Evolutionary conservation across 2,113 vertebrate species (phyloP), one percentile per base, ranked within the genome.

Genomic region (Cyrtonyx montezumae): DNA sequence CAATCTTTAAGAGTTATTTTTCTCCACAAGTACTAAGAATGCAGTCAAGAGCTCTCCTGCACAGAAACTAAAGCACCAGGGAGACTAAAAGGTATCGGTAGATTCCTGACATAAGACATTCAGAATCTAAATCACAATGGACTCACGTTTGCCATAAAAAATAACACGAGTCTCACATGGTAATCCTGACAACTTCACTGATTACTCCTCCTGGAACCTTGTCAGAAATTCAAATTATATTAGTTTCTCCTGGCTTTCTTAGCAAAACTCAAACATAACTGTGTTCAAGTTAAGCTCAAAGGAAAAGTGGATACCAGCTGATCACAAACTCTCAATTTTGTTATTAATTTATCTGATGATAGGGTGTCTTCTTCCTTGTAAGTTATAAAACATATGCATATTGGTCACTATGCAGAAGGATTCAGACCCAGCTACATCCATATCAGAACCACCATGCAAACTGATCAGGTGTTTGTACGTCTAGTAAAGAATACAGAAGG

Each of bases 201-300:
- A 66, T 36, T 69, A 48, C 19, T 48, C 17, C 40, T 80, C 43
- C 36, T 22, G 40, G 34, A 91, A 74, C 62, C 2, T 26, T 32
- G 11, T 32, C 77, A 90, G 69, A 86, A 90, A 76, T 73, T 84
- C 21, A 73, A 62, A 86, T 61, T 71, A 75, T 68, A 90, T 76
- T 59, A 30, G 5, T 32, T 61, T 87, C 36, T 76, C 12, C 21
- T 16, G 42, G 14, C 13, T 84, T 68, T 82, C 70, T 73, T 37
- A 81, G 53, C 13, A 84, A 69, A 94, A 68, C 40, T 79, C 70
- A 55, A 75, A 86, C 8, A 59, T 51, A 71, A 23, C 8, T 46
- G 7, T 55, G 13, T 40, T 93, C 49, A 59, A 3, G 5, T 4
- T 67, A 61, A 88, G 26, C 40, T 67, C 76, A 80, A 55, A 78